Percentiles rank a stretch among this genome's conserved stretches.
phyloP scores from a whole-genome alignment of 2,888 invertebrate species.

The Standfussiana lucernea region DNA sequence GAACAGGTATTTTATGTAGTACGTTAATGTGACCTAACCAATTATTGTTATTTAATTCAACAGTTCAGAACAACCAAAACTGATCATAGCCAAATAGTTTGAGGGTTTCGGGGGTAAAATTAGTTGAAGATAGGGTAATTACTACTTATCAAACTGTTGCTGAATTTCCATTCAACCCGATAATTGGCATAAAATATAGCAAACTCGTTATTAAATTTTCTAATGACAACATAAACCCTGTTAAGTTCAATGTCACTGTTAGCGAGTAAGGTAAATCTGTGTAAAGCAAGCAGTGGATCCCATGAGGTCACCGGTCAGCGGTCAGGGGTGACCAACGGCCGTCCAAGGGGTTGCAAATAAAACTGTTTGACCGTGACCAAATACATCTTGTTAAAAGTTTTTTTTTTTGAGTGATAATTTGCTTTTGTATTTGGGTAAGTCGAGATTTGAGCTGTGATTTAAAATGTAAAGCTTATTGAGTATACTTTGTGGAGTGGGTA shows the following conservation, averaged over 20 bases:
- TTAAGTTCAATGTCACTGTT: slow-evolving; percentile 81
- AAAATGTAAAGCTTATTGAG: neutral
- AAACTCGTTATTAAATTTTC: neutral
- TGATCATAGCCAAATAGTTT: neutral
- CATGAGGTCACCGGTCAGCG: slow-evolving; percentile 85
- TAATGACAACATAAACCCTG: slow-evolving; percentile 49
- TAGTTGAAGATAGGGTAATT: neutral
- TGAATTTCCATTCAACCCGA: neutral
- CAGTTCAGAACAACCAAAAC: neutral
- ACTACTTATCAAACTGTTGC: neutral
- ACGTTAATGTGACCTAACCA: neutral
- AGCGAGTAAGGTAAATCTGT: slow-evolving; percentile 57
- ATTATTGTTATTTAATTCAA: neutral
- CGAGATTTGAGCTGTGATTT: neutral
- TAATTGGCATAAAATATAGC: neutral
- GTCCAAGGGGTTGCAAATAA: slow-evolving; percentile 85
- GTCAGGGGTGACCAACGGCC: slow-evolving; percentile 89
- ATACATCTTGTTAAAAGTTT: slow-evolving; percentile 43
- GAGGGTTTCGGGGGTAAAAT: neutral
- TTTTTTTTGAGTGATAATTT: slow-evolving; percentile 1
- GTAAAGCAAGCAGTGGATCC: slow-evolving; percentile 79
- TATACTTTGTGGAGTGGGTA: neutral
- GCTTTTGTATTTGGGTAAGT: neutral
- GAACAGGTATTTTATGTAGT: neutral
- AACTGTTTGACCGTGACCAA: slow-evolving; percentile 75